Percentiles rank a stretch among this genome's conserved stretches.
Conservation (phyloP, 1,140 invertebrate species). For the Meloidogyne hapla region DNA sequence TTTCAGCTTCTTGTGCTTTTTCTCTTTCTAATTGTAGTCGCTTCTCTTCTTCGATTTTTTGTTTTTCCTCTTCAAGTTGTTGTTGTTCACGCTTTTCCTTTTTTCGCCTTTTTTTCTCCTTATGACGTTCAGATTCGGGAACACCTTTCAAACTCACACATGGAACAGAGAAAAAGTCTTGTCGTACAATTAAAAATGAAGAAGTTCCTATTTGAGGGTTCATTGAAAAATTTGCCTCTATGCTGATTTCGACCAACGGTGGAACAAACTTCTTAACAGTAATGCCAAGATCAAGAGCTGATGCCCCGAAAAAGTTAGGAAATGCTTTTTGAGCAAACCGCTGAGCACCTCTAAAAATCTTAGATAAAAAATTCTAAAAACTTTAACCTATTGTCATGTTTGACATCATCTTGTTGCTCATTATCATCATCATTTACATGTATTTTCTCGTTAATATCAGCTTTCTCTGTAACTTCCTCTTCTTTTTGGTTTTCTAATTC, state of each 20-base stretch:
- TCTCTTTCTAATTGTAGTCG: neutral
- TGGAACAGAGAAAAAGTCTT: conserved; percentile 8
- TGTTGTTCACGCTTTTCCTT: conserved; percentile 24
- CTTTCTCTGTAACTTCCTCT: neutral
- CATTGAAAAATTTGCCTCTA: neutral
- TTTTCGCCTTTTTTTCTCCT: conserved; percentile 11
- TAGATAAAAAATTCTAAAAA: neutral
- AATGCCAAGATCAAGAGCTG: conserved; percentile 14
- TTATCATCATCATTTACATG: neutral
- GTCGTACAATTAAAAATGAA: neutral
- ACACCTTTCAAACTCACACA: conserved; percentile 3
- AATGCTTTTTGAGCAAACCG: conserved; percentile 18
- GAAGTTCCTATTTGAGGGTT: neutral
- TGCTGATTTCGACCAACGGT: conserved; percentile 6
- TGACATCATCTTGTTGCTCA: conserved; percentile 9
- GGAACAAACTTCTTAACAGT: conserved; percentile 9
- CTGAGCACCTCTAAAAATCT: neutral
- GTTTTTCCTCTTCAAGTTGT: neutral
- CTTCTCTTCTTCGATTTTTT: conserved; percentile 2
- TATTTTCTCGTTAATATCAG: conserved; percentile 1
- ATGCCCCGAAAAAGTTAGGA: conserved; percentile 13
- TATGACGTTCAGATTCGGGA: neutral
- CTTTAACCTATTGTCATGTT: neutral
- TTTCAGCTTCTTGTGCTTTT: neutral
- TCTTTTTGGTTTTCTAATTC: neutral